A percentile compares a stretch with the other conserved stretches of the same genome.
phyloP scores from a whole-genome alignment of 2,888 invertebrate species.

The Aelia acuminata region DNA sequence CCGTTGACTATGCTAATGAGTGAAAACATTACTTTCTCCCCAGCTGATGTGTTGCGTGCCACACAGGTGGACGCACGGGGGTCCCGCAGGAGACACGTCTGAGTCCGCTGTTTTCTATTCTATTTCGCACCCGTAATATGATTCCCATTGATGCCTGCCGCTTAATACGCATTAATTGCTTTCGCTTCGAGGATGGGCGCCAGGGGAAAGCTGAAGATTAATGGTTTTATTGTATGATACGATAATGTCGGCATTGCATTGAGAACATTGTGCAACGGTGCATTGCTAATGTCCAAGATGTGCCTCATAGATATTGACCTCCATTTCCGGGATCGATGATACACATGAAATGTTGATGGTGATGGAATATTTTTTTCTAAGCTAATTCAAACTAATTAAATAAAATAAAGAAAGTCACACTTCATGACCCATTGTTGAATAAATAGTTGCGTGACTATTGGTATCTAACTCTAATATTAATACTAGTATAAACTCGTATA shows the following conservation, averaged over 20 bases:
- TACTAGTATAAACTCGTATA: too few species aligned
- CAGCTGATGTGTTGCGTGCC: not conserved
- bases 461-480: too few species aligned
- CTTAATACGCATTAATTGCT: conserved; percentile 2
- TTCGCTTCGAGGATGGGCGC: not conserved
- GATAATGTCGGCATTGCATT: not conserved
- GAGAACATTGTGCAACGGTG: not conserved
- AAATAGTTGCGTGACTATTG: too few species aligned
- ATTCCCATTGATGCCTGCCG: not conserved
- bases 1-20: conserved; percentile 8
- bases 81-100: not conserved
- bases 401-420: too few species aligned
- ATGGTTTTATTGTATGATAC: not conserved
- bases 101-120: not conserved
- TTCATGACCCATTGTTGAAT: too few species aligned
- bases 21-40: conserved; percentile 5
- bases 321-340: not conserved
- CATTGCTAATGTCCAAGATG: not conserved
- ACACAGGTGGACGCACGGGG: not conserved
- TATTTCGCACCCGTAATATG: not conserved
- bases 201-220: not conserved
- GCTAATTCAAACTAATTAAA: too few species aligned
- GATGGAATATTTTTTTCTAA: not conserved
- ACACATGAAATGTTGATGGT: not conserved
- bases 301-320: not conserved